Base-by-base conservation (phyloP, 2,797 vertebrate species). In the Leuciscus waleckii region DNA sequence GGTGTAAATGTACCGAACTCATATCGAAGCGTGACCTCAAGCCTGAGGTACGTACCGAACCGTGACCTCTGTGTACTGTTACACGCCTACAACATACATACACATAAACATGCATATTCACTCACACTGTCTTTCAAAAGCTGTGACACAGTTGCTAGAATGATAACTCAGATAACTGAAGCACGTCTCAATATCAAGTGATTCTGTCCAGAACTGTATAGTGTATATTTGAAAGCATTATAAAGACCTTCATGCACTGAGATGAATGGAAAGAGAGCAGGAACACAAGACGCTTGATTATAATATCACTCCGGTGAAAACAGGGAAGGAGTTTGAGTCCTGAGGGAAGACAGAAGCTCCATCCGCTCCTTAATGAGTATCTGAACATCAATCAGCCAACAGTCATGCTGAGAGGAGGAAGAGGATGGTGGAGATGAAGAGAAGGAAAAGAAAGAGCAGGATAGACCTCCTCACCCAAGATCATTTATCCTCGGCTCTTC, bases 371-470 rank as follows among this genome's bases (percentile, higher is more conserved):
- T 76, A 88, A 84, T 84, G 82, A 84, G 82, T 51, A 86, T 67
- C 78, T 84, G 43, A 67, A 88, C 78, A 84, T 65, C 85, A 84
- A 84, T 88, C 84, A 86, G 78, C 23, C n/a, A 14, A 69, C 74
- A 70, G 70, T 84, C 78, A 10, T 3, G 32, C 63, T 8, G 35
- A 84, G 35, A 78, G 54, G 16, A 77, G 35, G 35, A 77, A 61
- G 23, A 37, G 5, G 5, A 41, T 11, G 37, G 23, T 19, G 17
- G 1, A 78, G 35, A 78, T 61, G 17, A 58, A 77, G 35, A 58
- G 75, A 58, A 58, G 51, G 32, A 16, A 56, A 61, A 41, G 54
- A 77, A 77, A 23, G 49, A 26, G 14, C 4, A 4, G 23, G 35
- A 26, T 5, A 77, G 54, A 77, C 75, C 76, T 78, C 61, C 76